Evolutionary conservation across 2,113 vertebrate species (phyloP), one percentile per base, ranked within the genome.

Genomic region (Cyprinodon tularosa): DNA sequence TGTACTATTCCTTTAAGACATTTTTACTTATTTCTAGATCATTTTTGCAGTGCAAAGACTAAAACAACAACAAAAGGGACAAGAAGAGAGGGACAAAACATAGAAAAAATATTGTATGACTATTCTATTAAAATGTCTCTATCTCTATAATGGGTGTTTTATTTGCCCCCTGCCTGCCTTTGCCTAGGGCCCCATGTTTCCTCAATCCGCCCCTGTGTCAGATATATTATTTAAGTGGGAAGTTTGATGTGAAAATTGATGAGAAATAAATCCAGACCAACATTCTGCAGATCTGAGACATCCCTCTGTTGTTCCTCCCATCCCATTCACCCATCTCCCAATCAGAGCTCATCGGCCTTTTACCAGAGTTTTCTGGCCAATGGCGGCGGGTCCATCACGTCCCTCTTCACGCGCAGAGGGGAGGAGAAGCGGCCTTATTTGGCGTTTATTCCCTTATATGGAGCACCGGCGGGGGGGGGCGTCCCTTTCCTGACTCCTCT

Each of bases 381-480:
- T 94, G 80, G 73, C 42, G 0, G 7, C n/a, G 1, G 42, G 12
- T 2, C 5, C 40, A 17, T 39, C 45, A 38, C 40, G 2, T 50
- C 67, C 45, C 68, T 1, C 45, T 77, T 6, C 75, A 66, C 80
- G 68, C 67, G 44, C 38, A 12, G 48, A 78, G 40, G 66, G 88
- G 85, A 72, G 80, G 74, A 72, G 37, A 39, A 36, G 63, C 69
- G 53, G 40, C 93, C 92, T 90, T 90, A 93, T 94, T 87, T 90
- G 93, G 93, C 57, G 39, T 59, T 78, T 29, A 72, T 90, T 71
- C 10, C 94, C 94, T 81, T 90, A 93, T 94, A 89, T 91, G 95
- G 91, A 76, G 50, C 60, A 76, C 69, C 53, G 76, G 75, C 83
- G 60, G 85, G 77, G 78, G 67, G 39, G 79, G 84, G 83, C 80